Percentiles rank a stretch among this genome's conserved stretches.
Conservation (phyloP, 2,888 invertebrate species). For the Diaprepes abbreviatus region DNA sequence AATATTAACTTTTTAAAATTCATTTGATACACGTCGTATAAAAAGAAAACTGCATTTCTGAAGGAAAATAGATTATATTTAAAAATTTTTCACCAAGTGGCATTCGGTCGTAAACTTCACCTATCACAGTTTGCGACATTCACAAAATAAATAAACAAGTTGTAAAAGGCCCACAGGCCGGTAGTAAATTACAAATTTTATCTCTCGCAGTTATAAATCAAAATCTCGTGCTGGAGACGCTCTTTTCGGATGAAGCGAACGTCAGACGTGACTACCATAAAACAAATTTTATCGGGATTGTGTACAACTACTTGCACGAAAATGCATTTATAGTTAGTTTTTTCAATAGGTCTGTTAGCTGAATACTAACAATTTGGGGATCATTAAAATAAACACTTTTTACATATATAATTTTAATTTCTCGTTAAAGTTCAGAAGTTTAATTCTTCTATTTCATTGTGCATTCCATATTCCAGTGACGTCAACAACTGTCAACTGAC, state of each 20-base stretch:
- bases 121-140: constrained; percentile 13
- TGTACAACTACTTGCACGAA: constrained; percentile 34
- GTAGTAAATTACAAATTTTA: constrained; percentile 49
- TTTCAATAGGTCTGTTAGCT: background rate
- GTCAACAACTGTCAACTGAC: too few relatives aligned
- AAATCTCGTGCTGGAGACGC: constrained; percentile 45
- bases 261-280: constrained; percentile 47
- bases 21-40: too few relatives aligned
- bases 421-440: too few relatives aligned
- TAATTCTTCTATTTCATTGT: too few relatives aligned
- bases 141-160: constrained; percentile 47
- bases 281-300: constrained; percentile 45
- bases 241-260: constrained; percentile 40
- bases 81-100: background rate
- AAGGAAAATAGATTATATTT: too few relatives aligned
- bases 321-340: constrained; percentile 32
- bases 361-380: too few relatives aligned
- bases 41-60: too few relatives aligned
- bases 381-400: too few relatives aligned
- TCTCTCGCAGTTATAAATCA: constrained; percentile 49
- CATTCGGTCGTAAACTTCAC: constrained; percentile 3
- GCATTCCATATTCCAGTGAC: too few relatives aligned
- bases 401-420: too few relatives aligned
- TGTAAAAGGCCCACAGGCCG: constrained; percentile 36
- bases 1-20: too few relatives aligned